Evolutionary conservation across 2,888 invertebrate genomes (phyloP).

Genomic region (Ochropleura plecta): DNA sequence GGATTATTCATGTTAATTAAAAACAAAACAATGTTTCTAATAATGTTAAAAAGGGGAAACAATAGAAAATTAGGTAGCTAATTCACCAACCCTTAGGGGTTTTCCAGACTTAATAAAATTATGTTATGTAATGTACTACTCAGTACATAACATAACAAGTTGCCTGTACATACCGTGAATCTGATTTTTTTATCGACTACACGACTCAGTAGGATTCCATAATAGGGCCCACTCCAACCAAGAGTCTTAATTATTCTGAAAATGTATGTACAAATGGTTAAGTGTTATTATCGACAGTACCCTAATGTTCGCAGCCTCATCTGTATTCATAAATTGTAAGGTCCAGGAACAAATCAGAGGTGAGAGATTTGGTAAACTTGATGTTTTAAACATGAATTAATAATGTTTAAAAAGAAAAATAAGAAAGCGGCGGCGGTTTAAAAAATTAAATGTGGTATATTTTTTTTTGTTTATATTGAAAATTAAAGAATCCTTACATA

Average conservation of each 20-base stretch:
- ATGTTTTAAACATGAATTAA: not conserved
- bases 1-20: no score
- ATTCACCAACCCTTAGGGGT: no score
- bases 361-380: conserved; percentile 13
- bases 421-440: no score
- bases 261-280: conserved; percentile 53
- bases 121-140: not conserved
- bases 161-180: not conserved
- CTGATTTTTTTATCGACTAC: not conserved
- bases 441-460: no score
- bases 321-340: conserved; percentile 44
- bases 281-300: conserved; percentile 44
- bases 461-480: no score
- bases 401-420: no score
- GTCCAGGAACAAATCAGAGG: conserved; percentile 21
- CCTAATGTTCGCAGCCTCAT: conserved; percentile 44
- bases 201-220: not conserved
- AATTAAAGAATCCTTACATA: no score
- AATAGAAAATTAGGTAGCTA: no score
- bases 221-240: conserved; percentile 19
- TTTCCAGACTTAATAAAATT: not conserved
- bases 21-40: no score
- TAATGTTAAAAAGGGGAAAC: no score
- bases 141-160: no score
- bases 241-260: conserved; percentile 47